A percentile compares a stretch with the other conserved stretches of the same genome.
Conservation (phyloP, 37 sponge, comb jelly and placozoan genomes). For the Aplysina aerophoba region DNA sequence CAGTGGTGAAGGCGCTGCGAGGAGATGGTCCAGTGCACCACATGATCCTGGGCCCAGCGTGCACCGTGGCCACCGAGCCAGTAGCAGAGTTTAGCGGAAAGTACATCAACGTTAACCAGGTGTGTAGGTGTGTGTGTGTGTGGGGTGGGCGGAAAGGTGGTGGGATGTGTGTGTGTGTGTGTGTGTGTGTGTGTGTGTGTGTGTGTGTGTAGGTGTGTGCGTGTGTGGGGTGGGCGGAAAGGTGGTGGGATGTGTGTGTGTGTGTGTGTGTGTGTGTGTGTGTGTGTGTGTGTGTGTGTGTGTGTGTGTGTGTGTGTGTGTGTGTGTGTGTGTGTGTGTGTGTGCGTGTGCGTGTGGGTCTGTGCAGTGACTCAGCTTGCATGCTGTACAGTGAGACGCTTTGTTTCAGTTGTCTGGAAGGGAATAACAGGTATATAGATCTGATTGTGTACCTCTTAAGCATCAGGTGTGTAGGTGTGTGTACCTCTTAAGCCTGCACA, state of each 20-base stretch:
- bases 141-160: too few relatives aligned
- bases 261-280: not conserved
- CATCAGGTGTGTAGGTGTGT: not conserved
- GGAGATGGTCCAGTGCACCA: conserved; percentile 1
- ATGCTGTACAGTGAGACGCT: too few relatives aligned
- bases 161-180: conserved; percentile 6
- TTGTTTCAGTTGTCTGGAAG: too few relatives aligned
- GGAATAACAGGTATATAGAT: too few relatives aligned
- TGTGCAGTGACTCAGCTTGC: too few relatives aligned
- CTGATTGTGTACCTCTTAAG: too few relatives aligned
- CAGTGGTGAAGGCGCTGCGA: not conserved
- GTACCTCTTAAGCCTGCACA: not conserved
- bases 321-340: not conserved
- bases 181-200: conserved; percentile 11
- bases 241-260: conserved; percentile 6
- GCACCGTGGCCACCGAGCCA: conserved; percentile 13
- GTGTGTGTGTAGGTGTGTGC: not conserved
- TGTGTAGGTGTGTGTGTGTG: not conserved
- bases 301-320: not conserved
- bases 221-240: too few relatives aligned
- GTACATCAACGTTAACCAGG: conserved; percentile 7
- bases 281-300: not conserved
- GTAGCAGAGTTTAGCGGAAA: conserved; percentile 2
- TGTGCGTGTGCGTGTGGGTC: not conserved
- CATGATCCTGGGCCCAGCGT: conserved; percentile 30